These are phyloP conservation scores for rat (Rattus norvegicus) DNA, from an alignment of 2,113 vertebrate genomes.

Conservation along the genomic window GRCr8 NC_086020.1:248448001-248448500, in stretches of 20 bases:
- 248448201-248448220: not conserved
- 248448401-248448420: not conserved
- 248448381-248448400: not conserved
- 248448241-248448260: not conserved
- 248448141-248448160: not conserved
- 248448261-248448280: not conserved
- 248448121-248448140: not conserved
- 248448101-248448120: not conserved
- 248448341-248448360: not conserved
- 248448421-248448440: not conserved
- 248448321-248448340: not conserved
- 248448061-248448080: not conserved
- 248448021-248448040: not conserved
- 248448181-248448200: not conserved
- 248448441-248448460: not conserved
- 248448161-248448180: rapidly evolving
- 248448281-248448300: not conserved
- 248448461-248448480: not conserved
- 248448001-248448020: not conserved
- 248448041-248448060: not conserved
- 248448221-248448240: not conserved
- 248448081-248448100: not conserved
- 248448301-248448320: not conserved
- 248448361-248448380: rapidly evolving
- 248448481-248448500: not conserved